phyloP scores from a whole-genome alignment of 2,888 invertebrate genomes.

The Ornithoptera alexandrae region DNA sequence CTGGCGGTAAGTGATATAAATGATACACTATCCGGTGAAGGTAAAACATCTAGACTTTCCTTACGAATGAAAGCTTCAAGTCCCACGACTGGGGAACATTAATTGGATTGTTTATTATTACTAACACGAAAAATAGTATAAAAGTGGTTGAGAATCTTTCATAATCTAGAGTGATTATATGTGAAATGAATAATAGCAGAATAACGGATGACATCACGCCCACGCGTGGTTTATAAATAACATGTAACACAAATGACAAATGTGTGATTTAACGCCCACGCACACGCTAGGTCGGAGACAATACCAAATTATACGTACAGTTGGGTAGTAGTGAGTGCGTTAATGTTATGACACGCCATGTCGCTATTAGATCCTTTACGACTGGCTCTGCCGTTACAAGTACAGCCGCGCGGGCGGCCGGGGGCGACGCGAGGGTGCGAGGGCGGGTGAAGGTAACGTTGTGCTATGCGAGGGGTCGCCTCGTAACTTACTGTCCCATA shows the following conservation, averaged over 20 bases:
- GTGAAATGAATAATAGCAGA: constrained; percentile 45
- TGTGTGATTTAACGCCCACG: constrained; percentile 66
- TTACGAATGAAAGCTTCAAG: too few relatives aligned
- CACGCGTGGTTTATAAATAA: constrained; percentile 68
- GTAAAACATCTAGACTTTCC: too few relatives aligned
- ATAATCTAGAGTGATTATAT: too few relatives aligned
- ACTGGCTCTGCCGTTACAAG: constrained; percentile 54
- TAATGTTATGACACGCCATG: constrained; percentile 71
- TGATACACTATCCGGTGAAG: too few relatives aligned
- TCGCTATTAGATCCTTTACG: constrained; percentile 70
- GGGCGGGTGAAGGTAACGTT: constrained; percentile 35
- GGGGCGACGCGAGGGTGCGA: constrained; percentile 16
- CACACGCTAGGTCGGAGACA: constrained; percentile 43
- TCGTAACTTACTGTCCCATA: constrained; percentile 45
- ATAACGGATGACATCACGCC: constrained; percentile 59
- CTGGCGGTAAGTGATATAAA: too few relatives aligned
- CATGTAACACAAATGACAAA: constrained; percentile 71
- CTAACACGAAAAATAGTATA: too few relatives aligned
- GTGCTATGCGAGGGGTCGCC: constrained; percentile 48
- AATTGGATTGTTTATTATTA: too few relatives aligned
- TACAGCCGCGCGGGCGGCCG: constrained; percentile 39
- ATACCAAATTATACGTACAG: constrained; percentile 53
- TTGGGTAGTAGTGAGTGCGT: constrained; percentile 63
- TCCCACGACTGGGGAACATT: too few relatives aligned
- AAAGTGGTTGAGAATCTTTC: too few relatives aligned